Conservation (phyloP, 2,797 vertebrate species). For the Dryobates pubescens region DNA sequence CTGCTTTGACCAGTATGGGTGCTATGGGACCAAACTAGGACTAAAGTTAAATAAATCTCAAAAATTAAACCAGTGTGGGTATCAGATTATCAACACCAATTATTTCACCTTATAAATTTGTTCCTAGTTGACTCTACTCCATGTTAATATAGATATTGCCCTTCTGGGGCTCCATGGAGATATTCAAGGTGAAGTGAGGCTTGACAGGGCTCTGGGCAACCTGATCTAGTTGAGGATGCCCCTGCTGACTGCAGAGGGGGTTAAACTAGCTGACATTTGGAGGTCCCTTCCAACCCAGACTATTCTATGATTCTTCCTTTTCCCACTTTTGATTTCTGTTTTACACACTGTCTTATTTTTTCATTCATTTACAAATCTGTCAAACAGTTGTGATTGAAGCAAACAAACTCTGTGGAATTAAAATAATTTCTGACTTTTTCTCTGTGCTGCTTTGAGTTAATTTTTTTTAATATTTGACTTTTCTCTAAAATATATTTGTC, state of each 20-base stretch:
- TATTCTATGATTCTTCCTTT: background rate
- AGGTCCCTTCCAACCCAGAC: too few relatives aligned
- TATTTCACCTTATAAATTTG: background rate
- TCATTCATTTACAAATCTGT: background rate
- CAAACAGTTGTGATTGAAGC: background rate
- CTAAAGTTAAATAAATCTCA: background rate
- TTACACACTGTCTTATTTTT: background rate
- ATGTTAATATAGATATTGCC: background rate
- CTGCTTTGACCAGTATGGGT: background rate
- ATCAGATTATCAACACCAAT: background rate
- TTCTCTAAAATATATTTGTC: background rate
- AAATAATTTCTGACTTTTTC: background rate
- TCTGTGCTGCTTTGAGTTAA: fast-evolving
- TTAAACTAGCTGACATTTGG: too few relatives aligned
- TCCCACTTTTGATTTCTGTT: background rate
- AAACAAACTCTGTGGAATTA: background rate
- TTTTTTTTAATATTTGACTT: background rate
- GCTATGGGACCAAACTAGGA: background rate
- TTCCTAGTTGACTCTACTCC: background rate
- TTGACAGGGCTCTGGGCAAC: too few relatives aligned
- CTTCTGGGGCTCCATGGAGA: background rate
- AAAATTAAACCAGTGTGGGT: background rate
- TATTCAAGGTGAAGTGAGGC: too few relatives aligned
- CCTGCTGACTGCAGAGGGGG: too few relatives aligned
- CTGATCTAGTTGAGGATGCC: too few relatives aligned